Base-by-base conservation (phyloP, 1,140 invertebrate species). In the Eumeta japonica region DNA sequence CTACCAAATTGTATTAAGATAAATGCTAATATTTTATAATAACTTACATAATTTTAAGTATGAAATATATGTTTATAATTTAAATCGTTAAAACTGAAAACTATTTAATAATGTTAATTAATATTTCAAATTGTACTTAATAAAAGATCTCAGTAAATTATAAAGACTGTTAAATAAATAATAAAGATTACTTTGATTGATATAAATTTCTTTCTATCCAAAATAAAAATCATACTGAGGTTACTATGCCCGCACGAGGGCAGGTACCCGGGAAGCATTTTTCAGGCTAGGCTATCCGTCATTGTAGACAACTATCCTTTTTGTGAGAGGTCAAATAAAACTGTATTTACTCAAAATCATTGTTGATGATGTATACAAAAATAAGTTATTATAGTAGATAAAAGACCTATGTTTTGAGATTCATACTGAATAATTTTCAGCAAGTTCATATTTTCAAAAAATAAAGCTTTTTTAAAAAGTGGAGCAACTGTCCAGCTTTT, bases 271-370 rank as follows among this genome's bases (percentile, higher is more conserved):
- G n/a, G n/a, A n/a, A n/a, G n/a, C n/a, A n/a, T n/a, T n/a, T n/a
- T n/a, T n/a, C n/a, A 40, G 47, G 47, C 45, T 38, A 47, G n/a
- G n/a, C 38, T 52, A 47, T 50, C 50, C 50, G 41, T 33, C 30
- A 44, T 43, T 43, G 34, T 47, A 50, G 45, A 36, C 41, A 50
- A 50, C 44, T 52, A 52, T 52, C 46, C 44, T 18, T 9, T 45
- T 45, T 46, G 34, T 48, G 10, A 51, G 43, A 51, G 37, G 39
- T 39, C 9, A 45, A 18, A 27, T 46, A 37, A 50, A 48, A 52
- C 27, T 16, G 41, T 12, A 41, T 45, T 46, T 41, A 33, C 31
- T 45, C 29, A 39, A 48, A 45, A 51, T 7, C n/a, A n/a, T n/a
- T n/a, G n/a, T n/a, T n/a, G n/a, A n/a, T n/a, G n/a, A n/a, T n/a